phyloP scores from a whole-genome alignment of 2,888 invertebrate genomes.

The Watsonalla binaria region DNA sequence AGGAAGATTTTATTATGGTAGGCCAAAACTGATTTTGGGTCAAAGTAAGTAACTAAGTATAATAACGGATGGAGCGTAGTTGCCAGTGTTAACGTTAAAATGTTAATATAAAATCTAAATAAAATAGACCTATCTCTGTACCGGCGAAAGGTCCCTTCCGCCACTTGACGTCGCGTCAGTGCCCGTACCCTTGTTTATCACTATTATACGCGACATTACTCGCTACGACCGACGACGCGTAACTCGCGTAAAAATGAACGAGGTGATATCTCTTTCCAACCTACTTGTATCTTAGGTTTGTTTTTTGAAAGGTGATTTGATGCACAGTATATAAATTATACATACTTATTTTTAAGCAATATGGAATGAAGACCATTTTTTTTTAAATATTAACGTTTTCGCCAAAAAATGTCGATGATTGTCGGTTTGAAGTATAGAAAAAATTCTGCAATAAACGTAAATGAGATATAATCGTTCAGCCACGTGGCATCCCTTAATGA shows the following conservation, averaged over 20 bases:
- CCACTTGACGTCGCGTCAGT: constrained; percentile 5
- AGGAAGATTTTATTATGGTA: no score
- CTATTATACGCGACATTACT: constrained; percentile 34
- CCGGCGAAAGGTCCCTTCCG: neutral
- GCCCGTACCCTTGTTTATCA: constrained; percentile 31
- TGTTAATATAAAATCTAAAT: neutral
- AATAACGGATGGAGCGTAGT: neutral
- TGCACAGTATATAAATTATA: neutral
- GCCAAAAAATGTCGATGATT: no score
- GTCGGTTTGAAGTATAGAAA: no score
- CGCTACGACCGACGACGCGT: constrained; percentile 16
- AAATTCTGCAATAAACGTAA: no score
- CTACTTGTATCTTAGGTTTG: constrained; percentile 5
- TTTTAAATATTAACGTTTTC: no score
- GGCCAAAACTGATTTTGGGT: no score
- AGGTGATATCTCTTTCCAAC: constrained; percentile 15
- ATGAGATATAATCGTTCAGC: no score
- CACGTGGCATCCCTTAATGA: no score
- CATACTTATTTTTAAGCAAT: no score
- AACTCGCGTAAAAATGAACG: constrained; percentile 23
- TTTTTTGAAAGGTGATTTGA: neutral
- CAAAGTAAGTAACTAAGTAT: no score
- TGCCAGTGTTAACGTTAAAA: neutral
- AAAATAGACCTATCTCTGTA: neutral
- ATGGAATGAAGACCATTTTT: no score